A percentile compares a stretch with the other conserved stretches of the same genome.
Conservation (phyloP, 2,888 invertebrate genomes). For the Nomada flava region DNA sequence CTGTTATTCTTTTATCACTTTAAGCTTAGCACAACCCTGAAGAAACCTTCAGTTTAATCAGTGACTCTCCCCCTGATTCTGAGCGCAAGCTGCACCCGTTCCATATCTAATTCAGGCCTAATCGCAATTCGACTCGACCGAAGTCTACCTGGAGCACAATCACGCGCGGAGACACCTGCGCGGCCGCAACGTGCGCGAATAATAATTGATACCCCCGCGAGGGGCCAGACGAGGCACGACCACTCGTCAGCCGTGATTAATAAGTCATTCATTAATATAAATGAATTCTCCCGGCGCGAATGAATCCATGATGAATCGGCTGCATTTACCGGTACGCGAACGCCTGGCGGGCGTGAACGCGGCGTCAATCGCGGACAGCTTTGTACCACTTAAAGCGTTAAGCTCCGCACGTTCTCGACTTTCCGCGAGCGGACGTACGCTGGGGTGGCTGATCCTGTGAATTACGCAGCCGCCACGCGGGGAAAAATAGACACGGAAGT, state of each 20-base stretch:
- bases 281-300: slow-evolving; percentile 77
- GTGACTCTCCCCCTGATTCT: neutral
- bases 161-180: slow-evolving; percentile 43
- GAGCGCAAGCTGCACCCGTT: neutral
- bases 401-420: slow-evolving; percentile 61
- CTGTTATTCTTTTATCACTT: too few relatives aligned
- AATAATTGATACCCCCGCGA: slow-evolving; percentile 74
- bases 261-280: slow-evolving; percentile 80
- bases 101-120: neutral
- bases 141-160: neutral
- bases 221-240: slow-evolving; percentile 53
- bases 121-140: neutral
- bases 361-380: slow-evolving; percentile 74
- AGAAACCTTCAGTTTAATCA: neutral
- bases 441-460: slow-evolving; percentile 47
- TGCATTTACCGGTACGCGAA: slow-evolving; percentile 75
- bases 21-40: too few relatives aligned
- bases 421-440: slow-evolving; percentile 20
- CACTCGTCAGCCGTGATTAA: slow-evolving; percentile 74
- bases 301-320: slow-evolving; percentile 79
- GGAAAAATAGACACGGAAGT: slow-evolving; percentile 37
- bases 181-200: slow-evolving; percentile 53
- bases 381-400: slow-evolving; percentile 71
- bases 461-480: slow-evolving; percentile 36
- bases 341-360: slow-evolving; percentile 76